phyloP scores from a whole-genome alignment of 1,140 invertebrate species.

The Hydropsyche tenuis region DNA sequence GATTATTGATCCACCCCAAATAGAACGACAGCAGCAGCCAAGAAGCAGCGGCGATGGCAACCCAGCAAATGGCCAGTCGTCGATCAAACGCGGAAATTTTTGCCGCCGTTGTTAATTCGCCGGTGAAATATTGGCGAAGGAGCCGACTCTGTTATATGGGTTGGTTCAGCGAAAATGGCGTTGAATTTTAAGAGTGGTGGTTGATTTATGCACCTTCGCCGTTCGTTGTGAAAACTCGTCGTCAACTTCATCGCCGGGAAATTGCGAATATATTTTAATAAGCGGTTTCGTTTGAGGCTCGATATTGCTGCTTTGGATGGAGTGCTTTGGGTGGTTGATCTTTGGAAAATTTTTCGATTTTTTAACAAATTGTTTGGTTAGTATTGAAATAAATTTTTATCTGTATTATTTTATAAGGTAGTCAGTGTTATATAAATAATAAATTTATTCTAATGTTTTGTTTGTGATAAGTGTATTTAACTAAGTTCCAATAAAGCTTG shows the following conservation, averaged over 20 bases:
- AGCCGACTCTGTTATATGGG: neutral
- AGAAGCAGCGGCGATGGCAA: no score
- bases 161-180: neutral
- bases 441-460: no score
- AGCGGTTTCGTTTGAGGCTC: neutral
- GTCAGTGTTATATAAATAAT: no score
- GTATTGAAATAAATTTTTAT: no score
- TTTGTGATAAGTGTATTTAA: no score
- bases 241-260: conserved; percentile 19
- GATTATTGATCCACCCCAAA: no score
- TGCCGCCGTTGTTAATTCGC: conserved; percentile 26
- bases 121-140: conserved; percentile 15
- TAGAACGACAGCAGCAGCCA: no score
- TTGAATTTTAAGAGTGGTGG: neutral
- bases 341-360: no score
- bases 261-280: conserved; percentile 18
- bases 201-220: conserved; percentile 27
- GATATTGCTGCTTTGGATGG: neutral
- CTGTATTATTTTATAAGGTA: no score
- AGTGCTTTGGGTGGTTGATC: no score
- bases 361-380: no score
- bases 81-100: conserved; percentile 30
- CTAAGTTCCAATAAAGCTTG: no score
- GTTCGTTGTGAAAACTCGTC: conserved; percentile 25
- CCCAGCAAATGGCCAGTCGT: conserved; percentile 32